These are phyloP conservation scores for Gymnogyps californianus DNA, from an alignment of 2,113 vertebrate genomes.

Conservation along the genomic window DNA sequence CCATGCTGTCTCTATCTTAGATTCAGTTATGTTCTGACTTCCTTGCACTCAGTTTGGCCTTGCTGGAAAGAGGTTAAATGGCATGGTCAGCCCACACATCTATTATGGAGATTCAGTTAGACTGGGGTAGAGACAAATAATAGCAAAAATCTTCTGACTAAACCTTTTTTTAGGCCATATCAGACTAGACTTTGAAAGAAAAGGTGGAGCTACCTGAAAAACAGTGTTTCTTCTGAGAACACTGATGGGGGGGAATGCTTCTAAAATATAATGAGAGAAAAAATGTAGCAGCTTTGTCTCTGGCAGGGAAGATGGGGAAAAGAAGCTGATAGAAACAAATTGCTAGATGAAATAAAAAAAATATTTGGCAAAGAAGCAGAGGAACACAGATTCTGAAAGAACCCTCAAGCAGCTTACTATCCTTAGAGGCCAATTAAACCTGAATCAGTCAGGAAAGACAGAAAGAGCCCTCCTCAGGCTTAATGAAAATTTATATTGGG, in stretches of 20 bases:
- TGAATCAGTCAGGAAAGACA: slow-evolving; percentile 51
- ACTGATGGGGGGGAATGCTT: neutral
- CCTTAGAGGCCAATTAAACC: slow-evolving; percentile 62
- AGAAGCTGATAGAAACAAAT: slow-evolving; percentile 22
- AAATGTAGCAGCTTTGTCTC: neutral
- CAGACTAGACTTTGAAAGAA: neutral
- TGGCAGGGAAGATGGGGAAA: neutral
- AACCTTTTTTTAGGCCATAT: neutral
- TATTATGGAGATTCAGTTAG: neutral
- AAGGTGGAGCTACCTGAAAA: neutral
- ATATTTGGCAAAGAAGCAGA: slow-evolving; percentile 56
- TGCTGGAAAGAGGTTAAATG: neutral
- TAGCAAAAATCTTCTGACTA: neutral
- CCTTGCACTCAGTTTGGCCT: neutral
- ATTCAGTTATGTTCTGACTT: neutral
- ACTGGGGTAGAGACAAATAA: neutral
- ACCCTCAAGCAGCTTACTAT: slow-evolving; percentile 40
- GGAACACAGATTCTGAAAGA: slow-evolving; percentile 36
- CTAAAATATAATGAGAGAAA: neutral
- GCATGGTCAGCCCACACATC: neutral
- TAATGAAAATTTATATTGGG: slow-evolving; percentile 44
- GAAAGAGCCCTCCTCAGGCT: slow-evolving; percentile 27
- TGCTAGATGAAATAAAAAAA: slow-evolving; percentile 28
- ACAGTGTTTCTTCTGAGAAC: neutral
- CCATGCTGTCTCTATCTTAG: neutral